Evolutionary conservation across 2,797 vertebrate species (phyloP).

Genomic region (Muraenolepis orangiensis): DNA sequence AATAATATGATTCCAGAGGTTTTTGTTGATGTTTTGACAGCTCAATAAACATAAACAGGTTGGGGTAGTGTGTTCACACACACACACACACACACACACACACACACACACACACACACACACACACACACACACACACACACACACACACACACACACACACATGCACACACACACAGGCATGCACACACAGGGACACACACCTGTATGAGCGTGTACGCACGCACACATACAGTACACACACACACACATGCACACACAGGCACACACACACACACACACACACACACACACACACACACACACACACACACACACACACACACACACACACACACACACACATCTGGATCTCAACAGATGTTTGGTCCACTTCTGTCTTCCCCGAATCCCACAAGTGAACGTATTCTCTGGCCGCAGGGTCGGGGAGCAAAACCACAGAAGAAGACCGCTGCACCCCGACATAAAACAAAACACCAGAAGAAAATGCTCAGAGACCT

Average conservation of each 20-base stretch:
- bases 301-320: constrained; percentile 31
- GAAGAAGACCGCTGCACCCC: constrained; percentile 78
- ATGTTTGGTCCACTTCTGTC: constrained; percentile 79
- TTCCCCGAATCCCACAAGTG: constrained; percentile 82
- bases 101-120: constrained; percentile 16
- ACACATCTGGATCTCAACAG: constrained; percentile 77
- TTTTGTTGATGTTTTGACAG: constrained; percentile 40
- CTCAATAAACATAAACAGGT: constrained; percentile 54
- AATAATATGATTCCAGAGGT: background rate
- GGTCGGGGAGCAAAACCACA: constrained; percentile 79
- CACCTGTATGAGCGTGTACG: too few relatives aligned
- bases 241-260: constrained; percentile 2
- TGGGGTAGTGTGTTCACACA: constrained; percentile 38
- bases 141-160: too few relatives aligned
- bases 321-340: constrained; percentile 49
- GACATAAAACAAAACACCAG: constrained; percentile 82
- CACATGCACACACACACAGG: constrained; percentile 14
- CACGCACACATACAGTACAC: constrained; percentile 57
- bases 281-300: constrained; percentile 11
- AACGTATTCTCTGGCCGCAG: constrained; percentile 80
- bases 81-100: constrained; percentile 1
- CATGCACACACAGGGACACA: constrained; percentile 24
- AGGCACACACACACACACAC: constrained; percentile 10
- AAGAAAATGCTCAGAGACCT: constrained; percentile 71
- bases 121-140: constrained; percentile 22